These are phyloP conservation scores for Tupaia tana DNA, from an alignment of 2,113 vertebrate genomes.

Conservation along the genomic window DNA sequence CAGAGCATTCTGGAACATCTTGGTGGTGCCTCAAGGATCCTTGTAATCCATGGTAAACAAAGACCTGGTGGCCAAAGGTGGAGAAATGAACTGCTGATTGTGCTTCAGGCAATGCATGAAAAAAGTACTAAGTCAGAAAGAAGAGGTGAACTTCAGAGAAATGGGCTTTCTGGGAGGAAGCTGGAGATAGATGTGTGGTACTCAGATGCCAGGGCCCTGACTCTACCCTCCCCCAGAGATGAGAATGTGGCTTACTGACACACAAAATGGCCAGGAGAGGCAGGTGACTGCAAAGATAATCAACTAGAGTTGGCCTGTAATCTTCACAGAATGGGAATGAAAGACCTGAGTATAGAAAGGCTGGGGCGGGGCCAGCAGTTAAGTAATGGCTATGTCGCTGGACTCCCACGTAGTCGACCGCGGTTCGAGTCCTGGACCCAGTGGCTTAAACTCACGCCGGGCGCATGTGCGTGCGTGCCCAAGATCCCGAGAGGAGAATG, in stretches of 20 bases:
- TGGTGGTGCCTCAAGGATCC: neutral
- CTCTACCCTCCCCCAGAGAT: neutral
- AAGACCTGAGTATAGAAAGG: neutral
- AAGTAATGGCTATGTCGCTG: no score
- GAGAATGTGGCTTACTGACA: neutral
- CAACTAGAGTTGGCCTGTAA: neutral
- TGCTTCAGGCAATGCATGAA: neutral
- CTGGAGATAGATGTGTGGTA: neutral
- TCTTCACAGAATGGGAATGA: neutral
- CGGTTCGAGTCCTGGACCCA: no score
- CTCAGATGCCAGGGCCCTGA: neutral
- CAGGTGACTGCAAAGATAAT: neutral
- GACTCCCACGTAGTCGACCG: no score
- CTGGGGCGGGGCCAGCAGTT: neutral
- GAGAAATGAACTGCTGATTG: neutral
- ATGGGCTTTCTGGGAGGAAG: neutral
- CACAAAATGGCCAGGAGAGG: neutral
- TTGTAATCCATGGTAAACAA: neutral
- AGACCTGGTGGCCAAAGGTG: neutral
- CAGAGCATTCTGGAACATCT: constrained; percentile 29
- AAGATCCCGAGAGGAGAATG: no score
- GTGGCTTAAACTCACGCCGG: no score
- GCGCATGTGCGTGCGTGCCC: no score
- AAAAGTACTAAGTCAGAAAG: neutral
- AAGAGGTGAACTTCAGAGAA: neutral